Conservation (phyloP, 2,113 vertebrate species). For the Syrmaticus mikado region DNA sequence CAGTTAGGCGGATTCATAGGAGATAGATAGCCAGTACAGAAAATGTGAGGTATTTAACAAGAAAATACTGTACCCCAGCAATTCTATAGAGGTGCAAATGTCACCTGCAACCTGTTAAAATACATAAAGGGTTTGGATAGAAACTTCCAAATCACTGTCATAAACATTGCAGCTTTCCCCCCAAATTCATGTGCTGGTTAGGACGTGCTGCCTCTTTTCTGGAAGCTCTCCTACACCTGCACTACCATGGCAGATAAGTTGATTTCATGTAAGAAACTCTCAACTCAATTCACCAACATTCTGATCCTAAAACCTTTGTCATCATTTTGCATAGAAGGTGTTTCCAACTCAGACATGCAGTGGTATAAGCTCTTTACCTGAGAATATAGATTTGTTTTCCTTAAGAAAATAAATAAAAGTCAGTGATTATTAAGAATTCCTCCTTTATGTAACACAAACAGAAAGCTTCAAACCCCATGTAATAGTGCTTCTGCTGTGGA, state of each 20-base stretch:
- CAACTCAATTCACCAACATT: background rate
- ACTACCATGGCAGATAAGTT: background rate
- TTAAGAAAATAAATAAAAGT: background rate
- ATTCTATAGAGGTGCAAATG: background rate
- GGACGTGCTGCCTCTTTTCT: background rate
- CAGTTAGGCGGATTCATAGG: background rate
- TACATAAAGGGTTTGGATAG: background rate
- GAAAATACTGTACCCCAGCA: background rate
- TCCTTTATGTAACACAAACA: background rate
- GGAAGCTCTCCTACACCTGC: background rate
- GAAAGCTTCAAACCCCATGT: background rate
- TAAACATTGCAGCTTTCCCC: accelerated
- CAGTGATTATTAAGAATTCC: background rate
- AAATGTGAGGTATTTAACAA: background rate
- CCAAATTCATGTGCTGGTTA: background rate
- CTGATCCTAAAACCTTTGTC: background rate
- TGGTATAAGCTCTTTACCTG: background rate
- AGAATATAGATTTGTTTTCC: background rate
- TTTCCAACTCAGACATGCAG: background rate
- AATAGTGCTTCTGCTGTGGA: background rate
- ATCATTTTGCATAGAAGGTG: background rate
- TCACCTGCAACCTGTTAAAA: background rate
- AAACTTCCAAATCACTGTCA: background rate
- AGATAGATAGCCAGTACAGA: background rate
- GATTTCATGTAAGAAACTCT: background rate